Evolutionary conservation across 2,888 invertebrate species (phyloP), one percentile per base, ranked within the genome.

Genomic region (Mycalesis mineus): DNA sequence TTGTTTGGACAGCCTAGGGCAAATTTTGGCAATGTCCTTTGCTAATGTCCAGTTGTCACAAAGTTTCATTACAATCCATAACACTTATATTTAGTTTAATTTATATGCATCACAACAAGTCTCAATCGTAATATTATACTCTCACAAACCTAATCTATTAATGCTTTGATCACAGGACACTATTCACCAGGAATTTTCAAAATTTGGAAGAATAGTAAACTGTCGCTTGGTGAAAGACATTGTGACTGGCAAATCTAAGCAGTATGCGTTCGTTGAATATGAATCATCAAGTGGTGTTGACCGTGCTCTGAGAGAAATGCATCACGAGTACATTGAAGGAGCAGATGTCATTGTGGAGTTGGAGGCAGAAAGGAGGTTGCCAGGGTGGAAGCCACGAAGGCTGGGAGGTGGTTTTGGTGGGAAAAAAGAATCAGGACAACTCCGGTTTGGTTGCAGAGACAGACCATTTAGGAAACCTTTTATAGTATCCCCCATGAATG

Each of bases 331-430:
- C 42, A 78, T 97, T 41, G 95, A 96, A 72, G 94, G 94, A 1
- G 88, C 91, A 22, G 91, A 92, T 73, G 85, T 97, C 31, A 91
- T 96, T 2, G 79, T 88, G 2, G 96, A 97, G 77, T 92, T 91
- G 68, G 96, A 96, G 80, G 93, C 92, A 67, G 94, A 93, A 74
- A 89, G 96, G 59, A 83, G 82, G 7, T 75, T 96, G 70, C 89
- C 90, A 57, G 96, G 96, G 1, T 97, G 97, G 97, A 92, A 93
- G 73, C 97, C 97, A 2, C 90, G 97, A 63, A 83, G 97, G 63
- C 84, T 97, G 6, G 97, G 97, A 3, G 97, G 97, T 13, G 97
- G 97, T 11, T 94, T 96, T 73, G 96, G 96, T 3, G 97, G 97
- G 0, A 92, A 91, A 65, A 96, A 95, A 71, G 95, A 96, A 78